Evolutionary conservation across 2,888 invertebrate species (phyloP).

Genomic region (Ennomos fuscantarius): DNA sequence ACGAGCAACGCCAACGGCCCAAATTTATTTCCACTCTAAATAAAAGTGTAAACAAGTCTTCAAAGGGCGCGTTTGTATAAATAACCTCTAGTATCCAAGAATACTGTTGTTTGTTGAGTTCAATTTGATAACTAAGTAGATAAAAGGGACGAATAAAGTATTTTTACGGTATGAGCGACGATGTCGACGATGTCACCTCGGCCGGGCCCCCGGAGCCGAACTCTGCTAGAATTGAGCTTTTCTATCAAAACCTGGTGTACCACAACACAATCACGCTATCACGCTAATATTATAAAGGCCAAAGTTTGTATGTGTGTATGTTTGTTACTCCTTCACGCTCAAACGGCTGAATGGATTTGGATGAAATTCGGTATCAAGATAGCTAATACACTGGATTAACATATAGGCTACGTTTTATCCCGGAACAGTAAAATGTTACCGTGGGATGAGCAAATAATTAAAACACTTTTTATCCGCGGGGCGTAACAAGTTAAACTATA

Average conservation of each 20-base stretch:
- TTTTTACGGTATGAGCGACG: conserved; percentile 34
- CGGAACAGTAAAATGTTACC: too few species aligned
- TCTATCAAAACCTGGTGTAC: conserved; percentile 33
- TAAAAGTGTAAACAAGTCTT: conserved; percentile 15
- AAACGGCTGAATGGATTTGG: too few species aligned
- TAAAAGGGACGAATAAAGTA: conserved; percentile 46
- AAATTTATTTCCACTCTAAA: conserved; percentile 11
- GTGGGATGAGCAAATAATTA: too few species aligned
- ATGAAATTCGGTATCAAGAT: too few species aligned
- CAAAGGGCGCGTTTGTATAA: conserved; percentile 19
- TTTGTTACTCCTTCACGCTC: too few species aligned
- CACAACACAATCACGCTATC: conserved; percentile 25
- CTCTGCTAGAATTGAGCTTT: conserved; percentile 26
- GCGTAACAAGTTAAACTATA: too few species aligned
- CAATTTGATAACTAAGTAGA: conserved; percentile 59
- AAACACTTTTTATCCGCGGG: too few species aligned
- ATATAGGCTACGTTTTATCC: too few species aligned
- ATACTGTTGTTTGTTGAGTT: conserved; percentile 43
- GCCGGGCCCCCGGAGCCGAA: conserved; percentile 24
- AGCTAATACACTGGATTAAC: too few species aligned
- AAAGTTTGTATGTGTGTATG: too few species aligned
- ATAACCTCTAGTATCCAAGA: conserved; percentile 28
- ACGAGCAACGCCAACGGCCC: not conserved
- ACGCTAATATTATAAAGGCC: too few species aligned
- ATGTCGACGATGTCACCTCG: conserved; percentile 27